Conservation (phyloP, 2,113 vertebrate genomes). For the Enhydra lutris region DNA sequence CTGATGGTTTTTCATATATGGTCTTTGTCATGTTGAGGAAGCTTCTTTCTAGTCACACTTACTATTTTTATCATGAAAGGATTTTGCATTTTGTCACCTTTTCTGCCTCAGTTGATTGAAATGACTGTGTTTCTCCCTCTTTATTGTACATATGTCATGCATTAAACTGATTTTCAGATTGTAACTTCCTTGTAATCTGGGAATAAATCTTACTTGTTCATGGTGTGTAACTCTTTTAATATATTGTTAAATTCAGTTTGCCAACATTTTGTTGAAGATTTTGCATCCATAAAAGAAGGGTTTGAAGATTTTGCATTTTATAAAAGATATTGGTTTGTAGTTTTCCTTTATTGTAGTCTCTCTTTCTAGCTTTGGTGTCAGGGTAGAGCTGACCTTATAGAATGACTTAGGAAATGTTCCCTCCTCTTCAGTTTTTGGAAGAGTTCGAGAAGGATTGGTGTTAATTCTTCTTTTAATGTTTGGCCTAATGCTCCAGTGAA, state of each 20-base stretch:
- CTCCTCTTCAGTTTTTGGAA: not conserved
- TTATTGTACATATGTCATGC: not conserved
- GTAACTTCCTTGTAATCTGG: not conserved
- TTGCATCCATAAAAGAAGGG: not conserved
- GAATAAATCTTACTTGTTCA: not conserved
- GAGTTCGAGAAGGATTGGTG: not conserved
- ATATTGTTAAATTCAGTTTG: not conserved
- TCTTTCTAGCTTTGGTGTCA: not conserved
- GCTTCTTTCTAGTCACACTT: not conserved
- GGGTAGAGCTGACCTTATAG: not conserved
- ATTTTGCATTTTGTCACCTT: not conserved
- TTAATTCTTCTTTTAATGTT: not conserved
- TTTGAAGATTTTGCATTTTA: not conserved
- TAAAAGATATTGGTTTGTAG: not conserved
- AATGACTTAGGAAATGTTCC: not conserved
- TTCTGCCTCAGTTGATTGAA: not conserved
- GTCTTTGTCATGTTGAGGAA: not conserved
- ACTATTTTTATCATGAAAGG: not conserved
- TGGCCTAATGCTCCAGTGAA: not conserved
- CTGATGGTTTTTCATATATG: not conserved
- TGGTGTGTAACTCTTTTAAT: not conserved
- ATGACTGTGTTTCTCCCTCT: not conserved
- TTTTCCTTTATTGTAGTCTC: not conserved
- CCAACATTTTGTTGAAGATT: not conserved
- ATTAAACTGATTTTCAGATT: not conserved